A percentile compares a stretch with the other conserved stretches of the same genome.
Conservation (phyloP, 2,888 invertebrate genomes). For the Metalampra italica region DNA sequence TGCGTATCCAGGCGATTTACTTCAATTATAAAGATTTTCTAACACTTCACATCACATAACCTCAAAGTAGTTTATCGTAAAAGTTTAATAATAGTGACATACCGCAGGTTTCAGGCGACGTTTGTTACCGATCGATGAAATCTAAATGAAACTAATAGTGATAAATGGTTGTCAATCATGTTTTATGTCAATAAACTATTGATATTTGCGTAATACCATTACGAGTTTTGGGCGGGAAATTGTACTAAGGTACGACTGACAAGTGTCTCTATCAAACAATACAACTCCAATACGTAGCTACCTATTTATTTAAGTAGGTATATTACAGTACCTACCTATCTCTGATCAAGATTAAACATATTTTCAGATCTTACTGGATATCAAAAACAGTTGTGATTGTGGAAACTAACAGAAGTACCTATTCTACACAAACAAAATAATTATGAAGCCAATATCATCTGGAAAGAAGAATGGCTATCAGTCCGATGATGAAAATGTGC, state of each 20-base stretch:
- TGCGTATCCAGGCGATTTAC: neutral
- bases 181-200: neutral
- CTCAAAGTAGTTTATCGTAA: conserved; percentile 30
- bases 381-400: neutral
- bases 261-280: no score
- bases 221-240: conserved; percentile 51
- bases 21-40: neutral
- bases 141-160: neutral
- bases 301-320: no score
- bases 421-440: conserved; percentile 9
- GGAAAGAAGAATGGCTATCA: conserved; percentile 51
- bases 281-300: no score
- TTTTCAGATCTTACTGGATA: neutral
- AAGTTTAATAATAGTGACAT: neutral
- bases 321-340: no score
- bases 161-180: neutral
- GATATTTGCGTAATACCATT: neutral
- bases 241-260: neutral
- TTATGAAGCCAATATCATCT: conserved; percentile 42
- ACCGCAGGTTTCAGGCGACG: neutral
- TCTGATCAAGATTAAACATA: neutral
- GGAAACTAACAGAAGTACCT: neutral
- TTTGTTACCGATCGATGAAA: neutral
- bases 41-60: conserved; percentile 26
- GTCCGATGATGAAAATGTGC: conserved; percentile 64